Conservation (phyloP, 1,140 invertebrate genomes). For the Ptiloglossa arizonensis region DNA sequence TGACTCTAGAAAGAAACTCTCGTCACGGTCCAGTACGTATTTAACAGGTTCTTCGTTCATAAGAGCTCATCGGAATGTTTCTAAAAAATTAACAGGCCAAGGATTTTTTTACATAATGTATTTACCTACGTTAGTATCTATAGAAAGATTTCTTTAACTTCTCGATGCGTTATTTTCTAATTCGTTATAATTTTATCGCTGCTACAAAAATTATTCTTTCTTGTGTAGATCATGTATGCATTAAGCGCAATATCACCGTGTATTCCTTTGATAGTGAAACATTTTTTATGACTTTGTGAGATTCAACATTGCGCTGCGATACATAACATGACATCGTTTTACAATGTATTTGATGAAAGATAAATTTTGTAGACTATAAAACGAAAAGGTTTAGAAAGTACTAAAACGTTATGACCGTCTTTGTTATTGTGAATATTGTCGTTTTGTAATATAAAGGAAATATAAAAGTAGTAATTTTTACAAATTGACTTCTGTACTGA, state of each 20-base stretch:
- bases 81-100: no score
- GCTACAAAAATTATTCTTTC: background rate
- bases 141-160: background rate
- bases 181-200: background rate
- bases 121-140: background rate
- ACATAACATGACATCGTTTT: background rate
- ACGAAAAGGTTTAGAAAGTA: background rate
- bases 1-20: no score
- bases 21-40: no score
- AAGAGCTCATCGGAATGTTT: no score
- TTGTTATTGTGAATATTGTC: background rate
- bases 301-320: background rate
- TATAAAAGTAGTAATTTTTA: no score
- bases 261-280: background rate
- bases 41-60: no score
- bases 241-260: background rate
- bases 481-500: no score
- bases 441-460: no score
- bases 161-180: background rate
- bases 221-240: background rate
- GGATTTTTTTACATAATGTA: background rate
- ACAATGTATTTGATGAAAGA: background rate
- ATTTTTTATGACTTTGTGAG: constrained; percentile 4
- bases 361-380: background rate
- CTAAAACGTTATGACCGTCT: background rate